Percentiles rank a stretch among this genome's conserved stretches.
Conservation (phyloP, 2,888 invertebrate genomes). For the Spodoptera littoralis region DNA sequence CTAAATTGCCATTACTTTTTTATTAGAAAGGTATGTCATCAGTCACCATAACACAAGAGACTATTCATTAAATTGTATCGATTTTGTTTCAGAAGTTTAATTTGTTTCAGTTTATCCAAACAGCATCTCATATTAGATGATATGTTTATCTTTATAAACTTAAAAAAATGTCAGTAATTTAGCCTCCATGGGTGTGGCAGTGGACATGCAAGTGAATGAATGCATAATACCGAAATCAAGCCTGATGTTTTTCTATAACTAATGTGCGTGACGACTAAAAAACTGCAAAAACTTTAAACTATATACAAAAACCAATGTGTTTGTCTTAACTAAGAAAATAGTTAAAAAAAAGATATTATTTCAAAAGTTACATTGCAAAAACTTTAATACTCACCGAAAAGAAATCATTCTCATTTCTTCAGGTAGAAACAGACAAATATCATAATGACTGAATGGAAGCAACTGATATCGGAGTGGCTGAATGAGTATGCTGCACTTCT, state of each 20-base stretch:
- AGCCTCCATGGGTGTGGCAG: slow-evolving; percentile 25
- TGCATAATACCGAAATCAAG: no score
- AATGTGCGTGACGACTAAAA: no score
- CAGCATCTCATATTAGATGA: slow-evolving; percentile 2
- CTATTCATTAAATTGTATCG: slow-evolving; percentile 1
- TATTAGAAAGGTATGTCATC: no score
- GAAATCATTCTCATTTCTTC: slow-evolving; percentile 12
- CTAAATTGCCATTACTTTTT: no score
- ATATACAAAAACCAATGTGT: no score
- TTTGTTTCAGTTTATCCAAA: slow-evolving; percentile 30
- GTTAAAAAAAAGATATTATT: no score
- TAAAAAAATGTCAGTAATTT: not conserved
- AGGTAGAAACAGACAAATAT: slow-evolving; percentile 29
- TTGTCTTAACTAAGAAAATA: no score
- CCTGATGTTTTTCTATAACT: no score
- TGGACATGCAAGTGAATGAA: no score
- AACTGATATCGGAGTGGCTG: slow-evolving; percentile 94
- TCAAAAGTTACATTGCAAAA: not conserved
- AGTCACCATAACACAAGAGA: not conserved
- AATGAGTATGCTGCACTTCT: slow-evolving; percentile 93
- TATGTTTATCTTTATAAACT: slow-evolving; percentile 1
- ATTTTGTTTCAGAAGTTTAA: slow-evolving; percentile 3
- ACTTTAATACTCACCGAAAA: not conserved
- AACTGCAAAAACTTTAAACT: no score
- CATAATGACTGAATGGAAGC: slow-evolving; percentile 82